These are phyloP conservation scores for Norana najaformis DNA, from an alignment of 2,888 invertebrate genomes.

Conservation along the genomic window DNA sequence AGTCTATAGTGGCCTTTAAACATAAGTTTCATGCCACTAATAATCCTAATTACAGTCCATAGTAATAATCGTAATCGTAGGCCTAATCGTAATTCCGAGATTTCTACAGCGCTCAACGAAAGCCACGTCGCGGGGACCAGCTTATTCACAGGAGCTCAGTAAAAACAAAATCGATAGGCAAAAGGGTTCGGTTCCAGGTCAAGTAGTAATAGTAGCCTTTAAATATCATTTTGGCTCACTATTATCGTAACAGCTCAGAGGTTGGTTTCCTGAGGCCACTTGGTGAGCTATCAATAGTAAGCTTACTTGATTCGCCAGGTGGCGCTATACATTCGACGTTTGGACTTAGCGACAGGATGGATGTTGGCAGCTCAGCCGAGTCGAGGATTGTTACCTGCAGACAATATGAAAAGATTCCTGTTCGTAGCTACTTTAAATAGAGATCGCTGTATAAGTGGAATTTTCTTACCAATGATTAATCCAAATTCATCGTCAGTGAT, in stretches of 20 bases:
- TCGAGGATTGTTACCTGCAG: conserved; percentile 5
- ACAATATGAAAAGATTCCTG: background rate
- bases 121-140: too few species aligned
- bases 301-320: background rate
- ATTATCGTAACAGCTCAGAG: background rate
- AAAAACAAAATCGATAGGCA: too few species aligned
- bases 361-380: background rate
- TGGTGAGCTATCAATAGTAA: background rate
- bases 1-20: background rate
- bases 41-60: background rate
- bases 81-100: too few species aligned
- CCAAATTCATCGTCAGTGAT: too few species aligned
- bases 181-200: too few species aligned
- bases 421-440: too few species aligned
- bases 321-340: conserved; percentile 5
- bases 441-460: too few species aligned
- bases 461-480: too few species aligned
- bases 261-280: background rate
- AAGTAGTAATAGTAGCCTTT: too few species aligned
- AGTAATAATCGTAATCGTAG: too few species aligned
- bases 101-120: too few species aligned
- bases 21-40: background rate
- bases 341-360: background rate
- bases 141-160: too few species aligned
- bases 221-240: background rate